Evolutionary conservation across 2,797 vertebrate species (phyloP), one percentile per base, ranked within the genome.

Genomic region (Coluber constrictor): DNA sequence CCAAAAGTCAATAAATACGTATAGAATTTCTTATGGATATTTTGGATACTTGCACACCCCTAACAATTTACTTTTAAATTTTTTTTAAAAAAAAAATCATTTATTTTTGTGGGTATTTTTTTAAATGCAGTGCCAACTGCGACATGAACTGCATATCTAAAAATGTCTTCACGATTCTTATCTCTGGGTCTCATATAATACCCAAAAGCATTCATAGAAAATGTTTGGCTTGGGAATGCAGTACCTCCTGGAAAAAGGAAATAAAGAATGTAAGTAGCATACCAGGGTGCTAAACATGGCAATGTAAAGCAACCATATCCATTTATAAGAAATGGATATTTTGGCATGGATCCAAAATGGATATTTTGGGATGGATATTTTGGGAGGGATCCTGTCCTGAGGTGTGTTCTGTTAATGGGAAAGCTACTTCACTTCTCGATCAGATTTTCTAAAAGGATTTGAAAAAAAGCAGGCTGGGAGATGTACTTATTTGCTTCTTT

Each of bases 381-480:
- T 11, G 70, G 32, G 18, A 23, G 51, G 51, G 51, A 54, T 54
- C 0, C 18, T 79, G 70, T 32, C 18, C 18, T 10, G 70, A 37
- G 10, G 8, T 8, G 8, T 20, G 32, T 23, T 20, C 70, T 79
- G 8, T 20, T 79, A 43, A 20, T 79, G 32, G 32, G 7, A 43
- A 79, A 79, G 3, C 32, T 43, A 20, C 8, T 18, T 43, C 70
- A 79, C 18, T 20, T 23, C 37, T 20, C 43, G 32, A 79, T 43
- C 16, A 79, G 0, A 10, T 79, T 79, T 79, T 79, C 7, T 79
- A 79, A 79, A 79, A 79, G 70, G 32, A 23, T 79, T 79, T 79
- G 18, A 8, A 16, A 32, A 66, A 18, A 16, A 16, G 1, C 6
- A 1, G 2, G n/a, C 3, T 10, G 5, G n/a, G 29, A 12, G 1